Conservation (phyloP, 2,888 invertebrate genomes). For the Lithophane leautieri region DNA sequence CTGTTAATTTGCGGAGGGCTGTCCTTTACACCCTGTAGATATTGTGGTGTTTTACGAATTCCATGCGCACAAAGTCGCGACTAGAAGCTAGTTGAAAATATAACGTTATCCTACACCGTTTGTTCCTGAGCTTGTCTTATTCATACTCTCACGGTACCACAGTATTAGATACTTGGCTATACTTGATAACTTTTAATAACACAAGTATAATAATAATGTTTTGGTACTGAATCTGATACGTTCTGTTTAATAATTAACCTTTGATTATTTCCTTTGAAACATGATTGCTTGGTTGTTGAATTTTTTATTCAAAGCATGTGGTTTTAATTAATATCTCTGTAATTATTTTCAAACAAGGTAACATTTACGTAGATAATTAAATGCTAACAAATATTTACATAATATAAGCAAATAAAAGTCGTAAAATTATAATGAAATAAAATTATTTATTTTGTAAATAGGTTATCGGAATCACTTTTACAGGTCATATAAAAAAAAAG, state of each 20-base stretch:
- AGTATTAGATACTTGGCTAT: not conserved
- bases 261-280: constrained; percentile 21
- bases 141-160: constrained; percentile 4
- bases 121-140: constrained; percentile 8
- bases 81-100: not conserved
- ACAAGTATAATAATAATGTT: too few relatives aligned
- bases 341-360: not conserved
- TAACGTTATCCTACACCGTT: not conserved
- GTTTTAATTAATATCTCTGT: constrained; percentile 2
- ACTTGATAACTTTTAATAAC: constrained; percentile 12
- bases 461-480: too few relatives aligned
- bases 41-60: too few relatives aligned
- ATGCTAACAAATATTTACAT: too few relatives aligned
- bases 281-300: constrained; percentile 3
- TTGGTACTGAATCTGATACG: not conserved
- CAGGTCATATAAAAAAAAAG: too few relatives aligned
- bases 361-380: too few relatives aligned
- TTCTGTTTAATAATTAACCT: constrained; percentile 2
- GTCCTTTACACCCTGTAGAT: too few relatives aligned
- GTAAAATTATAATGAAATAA: too few relatives aligned
- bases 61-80: too few relatives aligned
- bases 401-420: too few relatives aligned
- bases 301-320: not conserved
- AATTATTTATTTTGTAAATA: too few relatives aligned
- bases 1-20: too few relatives aligned